These are phyloP conservation scores for Drosophila phalerata DNA, from an alignment of 2,888 invertebrate species.

Conservation along the genomic window DNA sequence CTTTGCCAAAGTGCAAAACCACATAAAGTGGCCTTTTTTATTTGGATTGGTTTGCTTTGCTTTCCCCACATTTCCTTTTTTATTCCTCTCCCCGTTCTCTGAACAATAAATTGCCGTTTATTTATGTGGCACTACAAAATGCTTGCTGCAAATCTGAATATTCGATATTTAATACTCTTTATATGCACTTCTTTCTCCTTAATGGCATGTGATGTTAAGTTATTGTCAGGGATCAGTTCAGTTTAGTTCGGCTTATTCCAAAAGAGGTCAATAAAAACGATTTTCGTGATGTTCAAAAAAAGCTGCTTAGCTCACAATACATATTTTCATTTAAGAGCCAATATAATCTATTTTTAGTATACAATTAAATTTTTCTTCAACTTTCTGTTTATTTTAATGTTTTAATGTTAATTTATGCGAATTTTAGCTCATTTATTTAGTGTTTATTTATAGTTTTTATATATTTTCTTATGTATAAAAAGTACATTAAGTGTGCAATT, in stretches of 20 bases:
- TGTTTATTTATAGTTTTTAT: constrained; percentile 4
- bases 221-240: constrained; percentile 25
- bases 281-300: not conserved
- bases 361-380: constrained; percentile 10
- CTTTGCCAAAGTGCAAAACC: constrained; percentile 72
- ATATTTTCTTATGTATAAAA: not conserved
- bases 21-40: constrained; percentile 64
- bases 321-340: not conserved
- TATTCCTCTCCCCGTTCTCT: not conserved
- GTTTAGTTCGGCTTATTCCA: constrained; percentile 1
- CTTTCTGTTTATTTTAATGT: constrained; percentile 7
- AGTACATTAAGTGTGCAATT: not conserved
- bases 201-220: constrained; percentile 14
- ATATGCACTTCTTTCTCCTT: constrained; percentile 11
- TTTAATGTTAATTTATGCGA: not conserved
- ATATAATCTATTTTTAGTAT: constrained; percentile 11
- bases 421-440: not conserved
- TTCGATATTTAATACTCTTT: constrained; percentile 22
- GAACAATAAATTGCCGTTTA: constrained; percentile 67
- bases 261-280: constrained; percentile 12
- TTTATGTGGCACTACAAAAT: constrained; percentile 69
- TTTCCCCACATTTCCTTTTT: constrained; percentile 19
- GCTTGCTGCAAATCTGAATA: constrained; percentile 44
- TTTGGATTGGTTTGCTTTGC: constrained; percentile 24
- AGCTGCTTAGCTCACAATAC: not conserved